Evolutionary conservation across 2,797 vertebrate species (phyloP).

Genomic region (Crypturellus tataupa): DNA sequence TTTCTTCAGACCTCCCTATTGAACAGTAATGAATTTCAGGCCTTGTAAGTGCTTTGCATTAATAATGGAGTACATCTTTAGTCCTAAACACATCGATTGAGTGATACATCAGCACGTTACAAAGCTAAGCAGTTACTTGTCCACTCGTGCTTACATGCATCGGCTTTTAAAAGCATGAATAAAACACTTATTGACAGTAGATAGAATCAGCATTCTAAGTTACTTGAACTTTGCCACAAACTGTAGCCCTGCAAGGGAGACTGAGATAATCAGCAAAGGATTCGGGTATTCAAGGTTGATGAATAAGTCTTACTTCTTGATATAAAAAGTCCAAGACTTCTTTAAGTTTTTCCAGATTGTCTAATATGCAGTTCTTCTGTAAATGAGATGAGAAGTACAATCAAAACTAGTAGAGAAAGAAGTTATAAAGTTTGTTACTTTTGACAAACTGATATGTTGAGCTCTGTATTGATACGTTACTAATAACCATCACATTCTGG

Average conservation of each 20-base stretch:
- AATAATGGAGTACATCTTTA: neutral
- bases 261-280: neutral
- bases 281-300: neutral
- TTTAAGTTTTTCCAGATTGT: conserved; percentile 53
- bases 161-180: neutral
- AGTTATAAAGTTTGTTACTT: too few species aligned
- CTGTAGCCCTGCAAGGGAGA: neutral
- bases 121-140: neutral
- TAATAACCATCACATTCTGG: neutral
- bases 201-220: neutral
- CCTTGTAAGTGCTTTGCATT: neutral
- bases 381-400: neutral
- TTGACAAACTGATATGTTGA: neutral
- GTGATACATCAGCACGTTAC: neutral
- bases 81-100: neutral
- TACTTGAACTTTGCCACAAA: neutral
- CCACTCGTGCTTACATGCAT: neutral
- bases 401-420: neutral
- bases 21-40: neutral
- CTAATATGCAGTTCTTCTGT: neutral
- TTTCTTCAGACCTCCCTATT: neutral
- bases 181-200: neutral
- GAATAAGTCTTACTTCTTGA: conserved; percentile 68
- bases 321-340: conserved; percentile 75
- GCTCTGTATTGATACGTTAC: neutral